phyloP scores from a whole-genome alignment of 2,113 vertebrate genomes.

The Anser brachyrhynchus region DNA sequence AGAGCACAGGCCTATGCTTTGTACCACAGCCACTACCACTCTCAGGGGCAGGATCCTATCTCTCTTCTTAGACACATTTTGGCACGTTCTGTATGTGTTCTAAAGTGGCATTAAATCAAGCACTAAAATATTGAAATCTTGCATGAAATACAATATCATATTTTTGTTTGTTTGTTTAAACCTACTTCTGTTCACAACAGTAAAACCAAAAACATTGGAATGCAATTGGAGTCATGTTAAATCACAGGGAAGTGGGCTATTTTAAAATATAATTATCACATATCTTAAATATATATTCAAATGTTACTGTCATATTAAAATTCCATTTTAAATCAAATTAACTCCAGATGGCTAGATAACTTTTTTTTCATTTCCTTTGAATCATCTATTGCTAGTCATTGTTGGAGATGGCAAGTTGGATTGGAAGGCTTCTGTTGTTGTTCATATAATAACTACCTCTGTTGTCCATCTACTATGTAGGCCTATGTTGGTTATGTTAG shows the following conservation, averaged over 20 bases:
- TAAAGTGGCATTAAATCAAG: background rate
- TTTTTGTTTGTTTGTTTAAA: background rate
- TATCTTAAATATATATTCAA: background rate
- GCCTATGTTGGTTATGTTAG: no score
- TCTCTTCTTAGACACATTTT: background rate
- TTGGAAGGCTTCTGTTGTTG: background rate
- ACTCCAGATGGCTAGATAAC: background rate
- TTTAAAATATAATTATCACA: background rate
- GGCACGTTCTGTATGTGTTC: background rate
- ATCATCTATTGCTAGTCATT: background rate
- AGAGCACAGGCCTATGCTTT: no score
- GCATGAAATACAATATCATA: background rate
- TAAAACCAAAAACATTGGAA: background rate
- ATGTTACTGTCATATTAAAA: background rate
- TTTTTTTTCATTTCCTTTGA: background rate
- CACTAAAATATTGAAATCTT: background rate
- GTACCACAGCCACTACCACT: background rate
- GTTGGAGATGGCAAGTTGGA: background rate
- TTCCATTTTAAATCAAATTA: background rate
- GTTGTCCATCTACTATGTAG: background rate
- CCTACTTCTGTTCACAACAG: background rate
- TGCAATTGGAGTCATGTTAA: background rate
- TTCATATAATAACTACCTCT: background rate
- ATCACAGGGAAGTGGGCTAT: background rate
- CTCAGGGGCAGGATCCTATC: background rate